Conservation (phyloP, 2,888 invertebrate genomes). For the Pseudeuparius sepicola region DNA sequence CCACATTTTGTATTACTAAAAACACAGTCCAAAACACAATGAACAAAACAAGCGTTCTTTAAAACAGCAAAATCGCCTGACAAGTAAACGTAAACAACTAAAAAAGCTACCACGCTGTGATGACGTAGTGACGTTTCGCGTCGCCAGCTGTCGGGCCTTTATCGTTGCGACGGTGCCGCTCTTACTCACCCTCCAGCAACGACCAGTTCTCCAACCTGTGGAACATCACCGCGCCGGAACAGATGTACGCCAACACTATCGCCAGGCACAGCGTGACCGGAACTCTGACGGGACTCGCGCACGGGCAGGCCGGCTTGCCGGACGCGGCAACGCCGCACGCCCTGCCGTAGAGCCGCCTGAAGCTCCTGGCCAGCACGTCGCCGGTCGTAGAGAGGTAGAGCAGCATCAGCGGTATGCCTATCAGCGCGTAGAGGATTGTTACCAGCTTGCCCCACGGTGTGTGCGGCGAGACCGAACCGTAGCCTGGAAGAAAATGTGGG, state of each 20-base stretch:
- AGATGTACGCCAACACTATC: constrained; percentile 78
- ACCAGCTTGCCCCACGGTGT: constrained; percentile 71
- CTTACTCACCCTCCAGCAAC: constrained; percentile 78
- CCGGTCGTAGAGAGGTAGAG: constrained; percentile 82
- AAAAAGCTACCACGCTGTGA: too few relatives aligned
- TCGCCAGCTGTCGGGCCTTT: too few relatives aligned
- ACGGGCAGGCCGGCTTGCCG: constrained; percentile 35
- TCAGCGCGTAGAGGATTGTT: constrained; percentile 74
- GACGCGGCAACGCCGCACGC: constrained; percentile 54
- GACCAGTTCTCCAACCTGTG: constrained; percentile 87
- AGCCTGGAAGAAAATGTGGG: constrained; percentile 48
- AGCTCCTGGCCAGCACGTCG: constrained; percentile 49
- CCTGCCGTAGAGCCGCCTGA: constrained; percentile 33
- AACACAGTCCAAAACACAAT: too few relatives aligned
- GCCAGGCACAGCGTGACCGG: constrained; percentile 80
- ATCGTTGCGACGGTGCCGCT: too few relatives aligned
- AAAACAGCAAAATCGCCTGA: too few relatives aligned
- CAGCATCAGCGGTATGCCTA: constrained; percentile 82
- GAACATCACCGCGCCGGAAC: constrained; percentile 83
- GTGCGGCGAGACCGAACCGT: constrained; percentile 72
- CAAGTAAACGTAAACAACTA: too few relatives aligned
- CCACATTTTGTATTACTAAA: too few relatives aligned
- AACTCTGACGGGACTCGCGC: constrained; percentile 59
- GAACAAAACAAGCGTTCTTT: too few relatives aligned
- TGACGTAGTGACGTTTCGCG: too few relatives aligned